Conservation (phyloP, 2,797 vertebrate genomes). For the Threskiornis aethiopicus region DNA sequence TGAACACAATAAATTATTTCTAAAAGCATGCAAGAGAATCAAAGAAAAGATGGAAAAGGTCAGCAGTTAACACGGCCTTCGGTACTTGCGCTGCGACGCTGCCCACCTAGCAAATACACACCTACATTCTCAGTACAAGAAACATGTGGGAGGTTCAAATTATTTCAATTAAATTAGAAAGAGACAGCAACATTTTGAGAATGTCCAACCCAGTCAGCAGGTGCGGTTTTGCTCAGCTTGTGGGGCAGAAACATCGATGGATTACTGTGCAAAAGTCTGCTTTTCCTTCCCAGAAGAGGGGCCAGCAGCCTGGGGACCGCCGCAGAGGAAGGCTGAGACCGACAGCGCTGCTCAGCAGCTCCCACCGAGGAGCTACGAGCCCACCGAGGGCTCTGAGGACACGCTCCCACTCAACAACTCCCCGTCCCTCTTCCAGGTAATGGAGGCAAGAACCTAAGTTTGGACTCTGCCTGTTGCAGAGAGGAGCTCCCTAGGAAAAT, state of each 20-base stretch:
- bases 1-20: not conserved
- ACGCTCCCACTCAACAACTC: not conserved
- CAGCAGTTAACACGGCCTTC: not conserved
- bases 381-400: not conserved
- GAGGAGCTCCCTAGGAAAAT: not conserved
- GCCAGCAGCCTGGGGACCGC: not conserved
- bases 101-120: not conserved
- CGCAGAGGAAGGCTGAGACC: not conserved
- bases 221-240: not conserved
- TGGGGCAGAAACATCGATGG: not conserved
- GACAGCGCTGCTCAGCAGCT: not conserved
- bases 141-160: not conserved
- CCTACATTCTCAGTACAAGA: not conserved
- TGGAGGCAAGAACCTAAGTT: not conserved
- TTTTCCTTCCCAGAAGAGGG: not conserved
- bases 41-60: not conserved
- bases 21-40: not conserved
- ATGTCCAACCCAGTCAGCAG: not conserved
- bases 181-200: not conserved
- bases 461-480: not conserved
- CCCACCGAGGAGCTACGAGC: too few relatives aligned
- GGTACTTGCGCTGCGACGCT: fast-evolving
- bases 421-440: not conserved
- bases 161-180: not conserved
- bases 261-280: not conserved